Conservation (phyloP, 2,113 vertebrate genomes). For the Egretta garzetta region DNA sequence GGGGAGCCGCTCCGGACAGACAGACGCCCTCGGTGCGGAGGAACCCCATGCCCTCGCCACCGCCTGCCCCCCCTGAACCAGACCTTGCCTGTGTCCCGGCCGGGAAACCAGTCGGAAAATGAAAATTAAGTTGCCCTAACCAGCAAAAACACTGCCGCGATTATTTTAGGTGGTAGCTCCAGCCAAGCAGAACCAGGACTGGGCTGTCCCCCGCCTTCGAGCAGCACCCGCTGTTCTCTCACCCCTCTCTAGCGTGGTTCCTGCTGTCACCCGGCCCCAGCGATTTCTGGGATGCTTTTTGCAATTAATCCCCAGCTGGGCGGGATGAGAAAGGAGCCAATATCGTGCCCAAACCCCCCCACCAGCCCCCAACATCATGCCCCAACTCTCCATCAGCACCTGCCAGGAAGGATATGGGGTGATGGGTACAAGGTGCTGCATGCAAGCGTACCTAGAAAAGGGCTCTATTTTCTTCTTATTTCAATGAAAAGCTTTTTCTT, state of each 20-base stretch:
- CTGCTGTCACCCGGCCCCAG: background rate
- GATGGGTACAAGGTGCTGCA: accelerated
- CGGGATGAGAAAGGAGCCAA: background rate
- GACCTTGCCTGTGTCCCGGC: background rate
- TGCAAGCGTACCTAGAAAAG: background rate
- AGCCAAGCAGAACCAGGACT: conserved; percentile 34
- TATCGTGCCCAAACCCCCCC: accelerated
- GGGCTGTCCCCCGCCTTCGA: conserved; percentile 29
- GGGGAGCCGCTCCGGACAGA: background rate
- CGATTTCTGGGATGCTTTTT: background rate
- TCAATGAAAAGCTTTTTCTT: background rate
- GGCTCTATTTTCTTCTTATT: background rate
- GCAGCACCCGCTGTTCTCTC: background rate
- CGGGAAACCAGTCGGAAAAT: background rate
- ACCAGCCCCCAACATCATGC: accelerated
- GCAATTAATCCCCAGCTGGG: background rate
- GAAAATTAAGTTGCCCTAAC: conserved; percentile 14
- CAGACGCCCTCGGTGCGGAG: background rate
- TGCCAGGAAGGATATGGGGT: accelerated
- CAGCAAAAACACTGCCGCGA: background rate
- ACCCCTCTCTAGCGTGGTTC: conserved; percentile 3
- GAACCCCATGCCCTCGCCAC: background rate
- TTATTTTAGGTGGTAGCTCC: conserved; percentile 34
- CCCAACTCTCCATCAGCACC: background rate
- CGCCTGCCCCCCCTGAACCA: background rate